phyloP scores from a whole-genome alignment of 2,888 invertebrate genomes.

The Desoria tigrina region DNA sequence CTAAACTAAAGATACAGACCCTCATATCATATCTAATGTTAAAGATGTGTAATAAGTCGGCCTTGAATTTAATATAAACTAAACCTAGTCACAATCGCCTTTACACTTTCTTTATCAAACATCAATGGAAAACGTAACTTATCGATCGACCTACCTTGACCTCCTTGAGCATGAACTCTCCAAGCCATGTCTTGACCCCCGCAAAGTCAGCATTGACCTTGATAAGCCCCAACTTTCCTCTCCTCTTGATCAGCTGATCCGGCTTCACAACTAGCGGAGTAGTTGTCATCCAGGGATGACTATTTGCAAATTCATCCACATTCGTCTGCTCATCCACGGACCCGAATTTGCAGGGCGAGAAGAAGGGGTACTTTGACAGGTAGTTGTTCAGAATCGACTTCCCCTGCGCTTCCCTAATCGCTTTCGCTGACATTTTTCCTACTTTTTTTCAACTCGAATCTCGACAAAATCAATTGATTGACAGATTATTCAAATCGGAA shows the following conservation, averaged over 20 bases:
- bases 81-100: too few relatives aligned
- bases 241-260: conserved; percentile 96
- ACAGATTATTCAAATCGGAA: background rate
- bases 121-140: too few relatives aligned
- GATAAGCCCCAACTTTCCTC: conserved; percentile 95
- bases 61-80: too few relatives aligned
- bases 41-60: too few relatives aligned
- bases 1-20: too few relatives aligned
- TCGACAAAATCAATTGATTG: background rate
- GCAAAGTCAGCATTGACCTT: conserved; percentile 84
- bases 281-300: conserved; percentile 77
- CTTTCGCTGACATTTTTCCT: conserved; percentile 93
- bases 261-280: conserved; percentile 87
- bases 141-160: conserved; percentile 66
- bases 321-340: conserved; percentile 74
- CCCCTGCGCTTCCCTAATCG: conserved; percentile 90
- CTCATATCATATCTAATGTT: too few relatives aligned
- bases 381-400: conserved; percentile 87
- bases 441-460: too few relatives aligned
- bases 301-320: conserved; percentile 72
- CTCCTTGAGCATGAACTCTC: conserved; percentile 78
- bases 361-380: conserved; percentile 67
- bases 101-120: too few relatives aligned
- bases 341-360: conserved; percentile 75
- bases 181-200: conserved; percentile 82